Evolutionary conservation across 2,113 vertebrate genomes (phyloP), one percentile per base, ranked within the genome.

Genomic region (Saimiri boliviensis): DNA sequence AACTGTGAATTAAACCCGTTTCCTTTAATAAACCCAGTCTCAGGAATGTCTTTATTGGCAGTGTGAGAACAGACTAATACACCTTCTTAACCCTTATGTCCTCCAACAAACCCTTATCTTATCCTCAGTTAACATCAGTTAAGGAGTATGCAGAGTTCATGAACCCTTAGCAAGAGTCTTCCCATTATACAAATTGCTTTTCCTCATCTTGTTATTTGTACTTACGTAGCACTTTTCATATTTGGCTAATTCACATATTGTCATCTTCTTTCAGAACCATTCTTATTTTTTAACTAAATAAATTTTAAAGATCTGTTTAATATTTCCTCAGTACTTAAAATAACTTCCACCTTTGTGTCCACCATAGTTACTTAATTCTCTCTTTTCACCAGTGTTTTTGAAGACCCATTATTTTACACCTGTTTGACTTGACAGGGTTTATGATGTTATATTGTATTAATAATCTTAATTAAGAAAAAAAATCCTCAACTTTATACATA

Each of bases 371-470:
- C 10, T 86, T 63, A 63, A 63, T 30, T 86, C 47, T 42, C 40
- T 52, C 27, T 86, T 97, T 83, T 91, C 79, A 91, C 40, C 47
- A 93, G 54, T n/a, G 45, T 81, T 93, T 63, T 95, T 95, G 20
- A 93, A 74, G 42, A 76, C 63, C 60, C 42, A 68, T 74, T 84
- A 11, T 70, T 95, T 54, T 66, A 71, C 14, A 94, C 12, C 52
- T 89, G 10, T 42, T 89, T 12, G 1, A 89, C 13, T 82, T 96
- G 42, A 54, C 17, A 52, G 4, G 16, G 4, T 68, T 85, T 76
- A 45, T 71, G 63, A 86, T 86, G 8, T 81, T 84, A 91, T 93
- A 81, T 80, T 6, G 8, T 96, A 27, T 68, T 80, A 82, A 6
- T 84, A 77, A 60, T 14, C 30, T 86, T 89, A 76, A 81, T 81